phyloP scores from a whole-genome alignment of 2,888 invertebrate genomes.

The Parelbella ahira region DNA sequence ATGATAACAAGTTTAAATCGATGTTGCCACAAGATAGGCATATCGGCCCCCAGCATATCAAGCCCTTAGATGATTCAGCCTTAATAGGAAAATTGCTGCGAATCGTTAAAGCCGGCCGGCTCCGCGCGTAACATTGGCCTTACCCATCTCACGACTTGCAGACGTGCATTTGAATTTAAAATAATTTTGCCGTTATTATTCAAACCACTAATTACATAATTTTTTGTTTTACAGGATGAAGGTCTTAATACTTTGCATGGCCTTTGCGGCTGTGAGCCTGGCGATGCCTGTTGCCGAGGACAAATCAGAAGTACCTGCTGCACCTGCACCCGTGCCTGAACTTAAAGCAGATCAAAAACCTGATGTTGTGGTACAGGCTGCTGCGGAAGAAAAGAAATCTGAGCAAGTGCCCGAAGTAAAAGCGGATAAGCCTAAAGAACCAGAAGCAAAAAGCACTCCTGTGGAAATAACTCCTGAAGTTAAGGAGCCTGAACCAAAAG shows the following conservation, averaged over 20 bases:
- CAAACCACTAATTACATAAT: conserved; percentile 56
- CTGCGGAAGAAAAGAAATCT: conserved; percentile 38
- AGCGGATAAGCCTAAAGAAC: conserved; percentile 36
- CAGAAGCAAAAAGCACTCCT: conserved; percentile 34
- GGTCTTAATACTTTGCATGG: conserved; percentile 81
- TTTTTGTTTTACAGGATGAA: conserved; percentile 81
- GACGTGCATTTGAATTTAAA: conserved; percentile 54
- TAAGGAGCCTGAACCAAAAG: conserved; percentile 37
- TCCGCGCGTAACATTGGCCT: conserved; percentile 75
- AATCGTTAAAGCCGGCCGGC: conserved; percentile 50
- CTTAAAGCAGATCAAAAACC: conserved; percentile 40
- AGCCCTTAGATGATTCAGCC: conserved; percentile 67
- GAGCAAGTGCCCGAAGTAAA: conserved; percentile 39
- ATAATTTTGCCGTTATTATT: conserved; percentile 43
- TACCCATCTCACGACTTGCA: conserved; percentile 65
- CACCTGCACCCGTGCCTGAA: conserved; percentile 44
- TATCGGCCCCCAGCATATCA: conserved; percentile 49
- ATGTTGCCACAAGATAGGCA: conserved; percentile 52
- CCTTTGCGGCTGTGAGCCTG: conserved; percentile 77
- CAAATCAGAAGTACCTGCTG: conserved; percentile 43
- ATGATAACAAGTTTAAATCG: conserved; percentile 54
- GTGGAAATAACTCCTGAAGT: conserved; percentile 27
- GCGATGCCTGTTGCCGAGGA: conserved; percentile 83
- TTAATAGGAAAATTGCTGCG: conserved; percentile 74
- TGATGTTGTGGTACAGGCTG: conserved; percentile 40